Evolutionary conservation across 2,888 invertebrate genomes (phyloP).

Genomic region (Sympetrum striolatum): DNA sequence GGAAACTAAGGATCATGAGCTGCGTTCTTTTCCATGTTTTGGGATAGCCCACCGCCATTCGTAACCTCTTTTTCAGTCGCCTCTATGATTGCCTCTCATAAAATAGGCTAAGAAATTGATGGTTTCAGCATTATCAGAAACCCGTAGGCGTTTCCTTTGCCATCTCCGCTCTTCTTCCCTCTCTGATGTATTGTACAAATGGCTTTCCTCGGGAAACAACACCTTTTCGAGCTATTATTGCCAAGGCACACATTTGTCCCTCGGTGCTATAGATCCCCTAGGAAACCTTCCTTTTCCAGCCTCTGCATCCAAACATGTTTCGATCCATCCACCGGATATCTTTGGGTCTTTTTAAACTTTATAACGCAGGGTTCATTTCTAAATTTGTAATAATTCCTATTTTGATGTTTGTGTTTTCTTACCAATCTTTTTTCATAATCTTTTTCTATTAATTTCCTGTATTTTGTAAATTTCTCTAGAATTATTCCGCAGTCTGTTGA

Average conservation of each 20-base stretch:
- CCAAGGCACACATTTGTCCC: slow-evolving; percentile 11
- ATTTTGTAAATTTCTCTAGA: no score
- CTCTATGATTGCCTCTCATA: slow-evolving; percentile 1
- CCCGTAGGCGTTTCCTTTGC: neutral
- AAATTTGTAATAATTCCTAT: no score
- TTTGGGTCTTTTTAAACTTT: neutral
- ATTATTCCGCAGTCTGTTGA: no score
- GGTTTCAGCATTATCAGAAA: slow-evolving; percentile 8
- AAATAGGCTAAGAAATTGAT: slow-evolving; percentile 18
- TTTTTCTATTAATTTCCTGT: no score
- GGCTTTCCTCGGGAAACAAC: slow-evolving; percentile 4
- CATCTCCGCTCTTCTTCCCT: neutral
- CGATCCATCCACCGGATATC: neutral
- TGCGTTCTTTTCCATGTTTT: no score
- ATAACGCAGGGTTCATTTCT: no score
- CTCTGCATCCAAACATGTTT: neutral
- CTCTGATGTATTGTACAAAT: neutral
- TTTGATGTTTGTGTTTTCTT: no score
- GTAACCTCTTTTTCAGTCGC: neutral
- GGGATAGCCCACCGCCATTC: neutral
- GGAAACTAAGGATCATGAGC: no score
- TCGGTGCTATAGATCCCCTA: neutral
- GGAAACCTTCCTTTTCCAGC: neutral
- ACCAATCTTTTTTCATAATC: no score
- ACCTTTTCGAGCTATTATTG: slow-evolving; percentile 12